Evolutionary conservation across 2,888 invertebrate genomes (phyloP), one percentile per base, ranked within the genome.

Genomic region (Campaea margaritaria): DNA sequence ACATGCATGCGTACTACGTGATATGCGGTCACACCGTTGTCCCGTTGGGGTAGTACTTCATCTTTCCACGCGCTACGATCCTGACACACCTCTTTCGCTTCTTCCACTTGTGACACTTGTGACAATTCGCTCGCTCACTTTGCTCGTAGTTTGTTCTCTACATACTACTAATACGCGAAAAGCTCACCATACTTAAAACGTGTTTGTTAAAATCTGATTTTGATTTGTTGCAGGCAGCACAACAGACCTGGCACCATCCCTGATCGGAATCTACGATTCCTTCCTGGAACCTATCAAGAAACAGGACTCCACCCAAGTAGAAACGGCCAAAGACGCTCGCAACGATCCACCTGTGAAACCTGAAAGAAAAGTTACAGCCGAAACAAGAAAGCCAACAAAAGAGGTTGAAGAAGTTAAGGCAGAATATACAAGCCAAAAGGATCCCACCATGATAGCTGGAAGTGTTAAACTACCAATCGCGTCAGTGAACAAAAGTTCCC

Each of bases 241-340:
- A 73, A 95, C 96, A 76, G 97, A 98, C 85, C 93, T 98, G 85
- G 95, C 96, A 83, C 97, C 97, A 62, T 96, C 96, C 71, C 94
- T 97, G 66, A 94, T 98, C 88, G 96, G 96, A 67, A 96, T 97
- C 88, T 97, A 97, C 86, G 97, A 98, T 92, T 96, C 96, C 68
- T 93, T 97, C 70, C 93, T 93, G 74, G 94, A 93, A 73, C 92
- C 91, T 61, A 80, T 74, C 0, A 91, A 85, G 36, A 80, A 78
- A 70, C 85, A 87, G 50, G 89, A 87, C 75, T 73, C 79, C 7
- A 76, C 66, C 34, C 71, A 78, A 46, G 74, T 88, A 46, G 87
- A 89, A 78, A 89, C 86, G 39, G 91, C 91, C 50, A 92, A 91
- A 85, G 91, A 92, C 75, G 91, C 91, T n/a, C 82, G 91, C 73